phyloP scores from a whole-genome alignment of 2,113 vertebrate species.

The Pterophyllum scalare region DNA sequence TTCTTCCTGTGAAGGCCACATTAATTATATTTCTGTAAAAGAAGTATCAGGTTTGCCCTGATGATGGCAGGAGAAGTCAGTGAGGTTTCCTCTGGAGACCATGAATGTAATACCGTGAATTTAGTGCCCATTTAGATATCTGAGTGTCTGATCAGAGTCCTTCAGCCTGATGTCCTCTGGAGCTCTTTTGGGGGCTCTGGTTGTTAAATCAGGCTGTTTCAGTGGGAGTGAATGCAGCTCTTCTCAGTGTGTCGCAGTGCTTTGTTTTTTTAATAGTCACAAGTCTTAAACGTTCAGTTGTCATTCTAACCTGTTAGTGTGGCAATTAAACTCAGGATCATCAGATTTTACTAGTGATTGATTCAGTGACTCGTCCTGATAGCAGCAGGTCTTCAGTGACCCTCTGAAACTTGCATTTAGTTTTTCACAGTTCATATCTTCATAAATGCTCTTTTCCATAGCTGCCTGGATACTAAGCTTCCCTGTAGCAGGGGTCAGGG shows the following conservation, averaged over 20 bases:
- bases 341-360: background rate
- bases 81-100: slow-evolving; percentile 2
- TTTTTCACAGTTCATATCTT: background rate
- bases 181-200: background rate
- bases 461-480: too few relatives aligned
- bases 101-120: background rate
- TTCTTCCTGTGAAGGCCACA: background rate
- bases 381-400: too few relatives aligned
- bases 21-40: background rate
- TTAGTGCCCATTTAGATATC: background rate
- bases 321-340: background rate
- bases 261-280: background rate
- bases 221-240: too few relatives aligned
- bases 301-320: background rate
- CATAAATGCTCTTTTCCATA: too few relatives aligned
- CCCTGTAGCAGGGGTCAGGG: too few relatives aligned
- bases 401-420: too few relatives aligned
- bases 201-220: background rate
- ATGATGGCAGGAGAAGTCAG: background rate
- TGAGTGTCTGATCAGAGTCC: background rate
- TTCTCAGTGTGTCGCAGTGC: background rate
- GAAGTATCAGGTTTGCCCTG: background rate
- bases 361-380: too few relatives aligned
- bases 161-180: too few relatives aligned
- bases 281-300: too few relatives aligned